Percentiles rank a stretch among this genome's conserved stretches.
Conservation (phyloP, 2,797 vertebrate species). For the Ctenopoma kingsleyae region DNA sequence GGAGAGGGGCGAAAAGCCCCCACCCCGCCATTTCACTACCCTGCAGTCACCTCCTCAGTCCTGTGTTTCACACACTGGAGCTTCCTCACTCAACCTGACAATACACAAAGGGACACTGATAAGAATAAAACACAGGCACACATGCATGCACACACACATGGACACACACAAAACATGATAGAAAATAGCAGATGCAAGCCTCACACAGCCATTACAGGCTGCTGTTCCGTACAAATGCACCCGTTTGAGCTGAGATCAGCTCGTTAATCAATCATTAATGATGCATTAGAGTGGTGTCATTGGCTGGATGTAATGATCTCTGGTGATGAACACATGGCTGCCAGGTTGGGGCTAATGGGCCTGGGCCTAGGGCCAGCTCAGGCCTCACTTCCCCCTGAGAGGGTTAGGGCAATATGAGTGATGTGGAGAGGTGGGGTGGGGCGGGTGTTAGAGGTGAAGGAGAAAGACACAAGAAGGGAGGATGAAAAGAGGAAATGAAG, state of each 20-base stretch:
- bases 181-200: constrained; percentile 73
- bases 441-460: constrained; percentile 66
- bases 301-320: constrained; percentile 81
- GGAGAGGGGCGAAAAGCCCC: constrained; percentile 75
- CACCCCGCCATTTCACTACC: constrained; percentile 84
- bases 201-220: constrained; percentile 73
- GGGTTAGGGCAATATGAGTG: constrained; percentile 57
- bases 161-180: constrained; percentile 25
- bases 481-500: constrained; percentile 33
- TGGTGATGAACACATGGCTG: constrained; percentile 83
- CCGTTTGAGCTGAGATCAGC: constrained; percentile 77
- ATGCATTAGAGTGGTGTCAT: constrained; percentile 85
- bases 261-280: constrained; percentile 89
- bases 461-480: constrained; percentile 36
- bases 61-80: constrained; percentile 33
- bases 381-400: constrained; percentile 65
- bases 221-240: constrained; percentile 78
- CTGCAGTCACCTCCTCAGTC: constrained; percentile 55
- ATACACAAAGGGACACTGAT: constrained; percentile 39
- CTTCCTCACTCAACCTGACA: constrained; percentile 63
- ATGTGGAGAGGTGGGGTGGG: constrained; percentile 32
- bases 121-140: constrained; percentile 30
- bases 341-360: constrained; percentile 80
- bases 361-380: constrained; percentile 69
- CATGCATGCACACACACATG: constrained; percentile 19